A percentile compares a stretch with the other conserved stretches of the same genome.
phyloP scores from a whole-genome alignment of 64 coral and sea anemone genomes.

The Platygyra sinensis region DNA sequence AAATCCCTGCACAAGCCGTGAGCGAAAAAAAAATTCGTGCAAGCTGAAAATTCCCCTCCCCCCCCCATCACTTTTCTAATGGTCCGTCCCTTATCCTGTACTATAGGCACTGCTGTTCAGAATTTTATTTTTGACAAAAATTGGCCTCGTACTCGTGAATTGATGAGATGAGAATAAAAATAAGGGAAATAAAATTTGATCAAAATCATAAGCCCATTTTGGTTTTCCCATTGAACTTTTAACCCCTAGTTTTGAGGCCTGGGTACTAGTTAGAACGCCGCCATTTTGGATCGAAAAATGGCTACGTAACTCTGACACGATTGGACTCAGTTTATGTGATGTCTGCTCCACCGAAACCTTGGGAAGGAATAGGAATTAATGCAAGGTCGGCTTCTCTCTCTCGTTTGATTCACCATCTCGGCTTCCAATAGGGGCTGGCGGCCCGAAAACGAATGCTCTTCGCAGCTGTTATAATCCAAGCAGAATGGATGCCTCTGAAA shows the following conservation, averaged over 20 bases:
- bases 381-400: constrained; percentile 40
- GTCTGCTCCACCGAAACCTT: constrained; percentile 84
- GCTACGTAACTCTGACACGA: not conserved
- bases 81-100: too few relatives aligned
- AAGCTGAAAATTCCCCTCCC: too few relatives aligned
- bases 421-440: constrained; percentile 11
- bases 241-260: not conserved
- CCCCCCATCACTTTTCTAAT: too few relatives aligned
- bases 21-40: too few relatives aligned
- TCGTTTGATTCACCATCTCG: constrained; percentile 61
- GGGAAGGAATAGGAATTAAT: constrained; percentile 82
- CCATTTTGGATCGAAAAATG: constrained; percentile 12
- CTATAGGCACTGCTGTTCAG: too few relatives aligned
- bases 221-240: too few relatives aligned
- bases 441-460: constrained; percentile 20
- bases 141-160: too few relatives aligned
- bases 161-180: too few relatives aligned
- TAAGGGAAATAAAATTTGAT: too few relatives aligned
- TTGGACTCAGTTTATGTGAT: constrained; percentile 12
- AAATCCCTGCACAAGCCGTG: too few relatives aligned
- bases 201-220: too few relatives aligned
- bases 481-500: not conserved
- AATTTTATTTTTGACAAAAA: too few relatives aligned
- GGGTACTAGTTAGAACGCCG: constrained; percentile 5
- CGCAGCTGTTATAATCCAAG: not conserved